Base-by-base conservation (phyloP, 1,140 invertebrate species). In the Pogonomyrmex californicus region DNA sequence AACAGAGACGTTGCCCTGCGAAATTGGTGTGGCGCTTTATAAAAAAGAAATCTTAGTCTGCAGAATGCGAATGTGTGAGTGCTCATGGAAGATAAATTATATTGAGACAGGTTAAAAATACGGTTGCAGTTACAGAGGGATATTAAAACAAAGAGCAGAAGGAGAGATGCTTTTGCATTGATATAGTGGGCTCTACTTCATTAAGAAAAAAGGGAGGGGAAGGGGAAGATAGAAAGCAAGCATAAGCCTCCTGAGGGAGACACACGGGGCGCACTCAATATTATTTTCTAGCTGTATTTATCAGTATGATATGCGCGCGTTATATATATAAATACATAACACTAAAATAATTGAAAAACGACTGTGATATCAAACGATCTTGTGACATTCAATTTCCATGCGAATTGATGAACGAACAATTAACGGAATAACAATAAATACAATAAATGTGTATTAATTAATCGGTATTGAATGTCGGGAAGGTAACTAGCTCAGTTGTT, bases 341-440 rank as follows among this genome's bases (percentile, higher is more conserved):
- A 93, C 94, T 88, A 92, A 93, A 93, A 89, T 91, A 93, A 93
- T 91, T 93, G 93, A 94, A 92, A 95, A 94, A 95, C 94, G 94
- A 95, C 95, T 95, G 95, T 95, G 95, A 95, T 95, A 95, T 94
- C 93, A 91, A 95, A 95, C 94, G 94, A 95, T 95, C 94, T 95
- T 95, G 94, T 93, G 93, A 95, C 94, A 95, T 95, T 95, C 94
- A 94, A 95, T 95, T 94, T 93, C 92, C 91, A 93, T 86, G 93
- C 83, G 87, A 93, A 93, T 93, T 90, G 91, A 93, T 91, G 73
- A 93, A 92, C 66, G 86, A 91, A 91, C 86, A 88, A 93, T 93
- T 92, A 88, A 93, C 85, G 91, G 90, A 86, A 91, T 89, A 83
- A 92, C 91, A 91, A 23, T 23, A 93, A 75, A 75, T 92, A 93